A percentile compares a stretch with the other conserved stretches of the same genome.
These are phyloP conservation scores for Sialis lutaria DNA, from an alignment of 2,888 invertebrate genomes.

Conservation along the genomic window DNA sequence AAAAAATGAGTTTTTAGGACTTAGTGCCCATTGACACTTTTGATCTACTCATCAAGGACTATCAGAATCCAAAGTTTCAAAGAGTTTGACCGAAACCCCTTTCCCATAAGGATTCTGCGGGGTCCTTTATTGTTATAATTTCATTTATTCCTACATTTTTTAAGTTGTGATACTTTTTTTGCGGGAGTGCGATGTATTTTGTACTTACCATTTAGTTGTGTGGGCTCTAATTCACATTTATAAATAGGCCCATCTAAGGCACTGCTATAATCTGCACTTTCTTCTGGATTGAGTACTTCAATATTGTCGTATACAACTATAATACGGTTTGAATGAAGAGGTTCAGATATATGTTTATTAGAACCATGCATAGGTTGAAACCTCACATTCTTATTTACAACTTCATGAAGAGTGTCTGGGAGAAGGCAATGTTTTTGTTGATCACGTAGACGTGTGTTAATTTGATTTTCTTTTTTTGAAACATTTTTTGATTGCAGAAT, in stretches of 20 bases:
- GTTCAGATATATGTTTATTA: constrained; percentile 26
- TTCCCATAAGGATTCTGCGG: no score
- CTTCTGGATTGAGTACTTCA: constrained; percentile 46
- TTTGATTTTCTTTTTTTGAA: constrained; percentile 28
- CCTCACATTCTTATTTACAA: constrained; percentile 40
- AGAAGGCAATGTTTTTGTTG: constrained; percentile 45
- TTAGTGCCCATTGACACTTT: no score
- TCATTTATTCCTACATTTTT: no score
- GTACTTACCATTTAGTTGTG: constrained; percentile 22
- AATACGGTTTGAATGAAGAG: constrained; percentile 42
- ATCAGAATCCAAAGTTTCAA: no score
- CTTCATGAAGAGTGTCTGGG: constrained; percentile 52
- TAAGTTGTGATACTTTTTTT: no score
- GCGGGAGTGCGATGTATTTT: no score
- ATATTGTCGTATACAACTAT: constrained; percentile 57
- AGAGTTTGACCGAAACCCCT: no score
- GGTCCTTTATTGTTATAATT: no score
- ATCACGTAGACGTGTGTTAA: constrained; percentile 33
- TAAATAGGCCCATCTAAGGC: constrained; percentile 42
- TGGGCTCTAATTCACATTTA: constrained; percentile 39
- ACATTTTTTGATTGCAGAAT: constrained; percentile 30
- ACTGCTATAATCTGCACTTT: constrained; percentile 37
- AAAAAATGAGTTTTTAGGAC: no score
- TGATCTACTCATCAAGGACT: no score
- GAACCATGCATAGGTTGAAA: constrained; percentile 29